These are phyloP conservation scores for Hetaerina americana DNA, from an alignment of 1,140 invertebrate genomes.

Conservation along the genomic window DNA sequence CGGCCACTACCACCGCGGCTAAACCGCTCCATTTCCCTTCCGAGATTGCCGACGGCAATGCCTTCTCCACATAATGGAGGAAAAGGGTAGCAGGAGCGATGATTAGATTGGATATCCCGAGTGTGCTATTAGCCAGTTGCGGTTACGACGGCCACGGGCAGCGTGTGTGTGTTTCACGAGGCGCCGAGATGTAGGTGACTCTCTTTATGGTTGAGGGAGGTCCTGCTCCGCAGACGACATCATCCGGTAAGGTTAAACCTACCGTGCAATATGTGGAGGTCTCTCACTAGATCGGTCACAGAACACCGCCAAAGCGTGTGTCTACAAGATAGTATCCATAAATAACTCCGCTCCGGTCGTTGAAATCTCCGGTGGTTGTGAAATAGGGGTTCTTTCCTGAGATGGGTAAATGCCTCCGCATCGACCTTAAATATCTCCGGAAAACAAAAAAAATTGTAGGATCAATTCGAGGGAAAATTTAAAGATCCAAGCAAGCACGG, in stretches of 20 bases:
- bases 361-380: neutral
- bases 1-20: neutral
- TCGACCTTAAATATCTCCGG: too few species aligned
- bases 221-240: neutral
- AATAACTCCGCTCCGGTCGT: neutral
- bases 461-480: too few species aligned
- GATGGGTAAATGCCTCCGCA: too few species aligned
- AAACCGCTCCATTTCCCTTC: neutral
- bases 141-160: neutral
- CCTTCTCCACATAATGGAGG: neutral
- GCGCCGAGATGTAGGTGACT: neutral
- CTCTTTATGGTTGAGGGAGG: neutral
- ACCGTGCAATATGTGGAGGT: neutral
- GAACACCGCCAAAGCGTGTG: too few species aligned
- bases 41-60: neutral
- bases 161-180: neutral
- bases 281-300: neutral
- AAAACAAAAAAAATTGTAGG: too few species aligned
- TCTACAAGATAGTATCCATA: too few species aligned
- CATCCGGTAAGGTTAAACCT: neutral
- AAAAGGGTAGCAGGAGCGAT: neutral
- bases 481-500: too few species aligned
- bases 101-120: neutral
- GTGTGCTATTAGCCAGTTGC: neutral
- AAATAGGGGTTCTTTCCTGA: too few species aligned